Evolutionary conservation across 64 coral and sea anemone genomes (phyloP).

Genomic region (Porites lutea): DNA sequence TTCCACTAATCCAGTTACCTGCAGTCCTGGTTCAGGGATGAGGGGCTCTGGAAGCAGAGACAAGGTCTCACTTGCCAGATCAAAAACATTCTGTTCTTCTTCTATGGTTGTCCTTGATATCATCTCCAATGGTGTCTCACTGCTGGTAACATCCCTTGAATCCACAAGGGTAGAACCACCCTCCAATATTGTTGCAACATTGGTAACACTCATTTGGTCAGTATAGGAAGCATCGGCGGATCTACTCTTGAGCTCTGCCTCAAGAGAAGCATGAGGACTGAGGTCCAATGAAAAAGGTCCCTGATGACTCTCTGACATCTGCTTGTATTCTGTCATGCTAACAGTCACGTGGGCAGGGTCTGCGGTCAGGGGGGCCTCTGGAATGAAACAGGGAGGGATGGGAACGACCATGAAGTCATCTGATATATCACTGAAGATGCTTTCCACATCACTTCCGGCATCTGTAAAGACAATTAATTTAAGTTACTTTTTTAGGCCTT

Average conservation of each 20-base stretch:
- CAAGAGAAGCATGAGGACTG: not conserved
- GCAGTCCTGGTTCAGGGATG: not conserved
- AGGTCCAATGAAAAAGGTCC: not conserved
- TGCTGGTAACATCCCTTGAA: not conserved
- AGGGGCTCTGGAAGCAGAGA: conserved; percentile 1
- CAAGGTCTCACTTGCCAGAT: not conserved
- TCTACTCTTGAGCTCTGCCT: not conserved
- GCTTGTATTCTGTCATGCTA: conserved; percentile 32
- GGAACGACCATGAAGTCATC: conserved; percentile 77
- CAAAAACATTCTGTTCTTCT: not conserved
- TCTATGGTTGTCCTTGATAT: not conserved
- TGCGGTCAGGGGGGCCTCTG: conserved; percentile 75
- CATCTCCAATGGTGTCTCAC: not conserved
- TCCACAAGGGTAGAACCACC: not conserved
- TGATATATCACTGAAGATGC: conserved; percentile 57
- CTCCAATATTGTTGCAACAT: not conserved
- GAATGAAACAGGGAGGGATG: conserved; percentile 86
- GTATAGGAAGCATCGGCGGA: not conserved
- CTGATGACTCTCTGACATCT: conserved; percentile 36
- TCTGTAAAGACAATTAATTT: not conserved
- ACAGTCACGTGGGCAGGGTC: conserved; percentile 53
- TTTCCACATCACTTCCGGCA: conserved; percentile 11
- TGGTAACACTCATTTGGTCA: not conserved
- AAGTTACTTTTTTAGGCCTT: no score
- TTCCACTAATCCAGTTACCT: not conserved